Evolutionary conservation across 2,888 invertebrate genomes (phyloP), one percentile per base, ranked within the genome.

Genomic region (Mylabris sibirica): DNA sequence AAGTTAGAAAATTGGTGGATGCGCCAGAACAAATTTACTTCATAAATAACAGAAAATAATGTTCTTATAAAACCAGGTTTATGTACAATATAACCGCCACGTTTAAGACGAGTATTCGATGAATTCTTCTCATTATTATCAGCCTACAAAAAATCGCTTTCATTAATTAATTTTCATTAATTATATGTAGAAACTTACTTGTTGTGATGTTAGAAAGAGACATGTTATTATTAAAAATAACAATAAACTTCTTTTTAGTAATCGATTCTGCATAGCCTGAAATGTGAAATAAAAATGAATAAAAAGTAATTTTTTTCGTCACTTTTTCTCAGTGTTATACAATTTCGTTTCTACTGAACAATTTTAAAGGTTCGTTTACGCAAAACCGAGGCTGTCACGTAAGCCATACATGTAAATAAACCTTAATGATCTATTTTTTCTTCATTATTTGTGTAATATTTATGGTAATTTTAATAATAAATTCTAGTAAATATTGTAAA

Each of bases 21-120:
- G 34, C 60, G 60, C 30, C 60, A 5, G 22, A 9, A 44, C 53
- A 22, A 69, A 60, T 24, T 74, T 77, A 83, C 82, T 69, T 83
- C 83, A 67, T 74, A 81, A 61, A 79, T 75, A 6, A 83, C 82
- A 14, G 80, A 80, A 73, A 82, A 83, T 60, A 83, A 69, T 11
- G 79, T 80, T 60, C 76, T 75, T 60, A 83, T 79, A 68, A 83
- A 83, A 64, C 83, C 83, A 26, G 81, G 81, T 69, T 79, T 79
- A 44, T 44, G 6, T n/a, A 17, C 44, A 44, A 17, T n/a, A 41
- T 67, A 74, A 12, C 71, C 67, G 11, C 70, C 67, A 63, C 77
- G 70, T 69, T 70, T 75, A 11, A 49, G 20, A 62, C 77, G 65
- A 12, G 17, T 59, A 30, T 30, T 30, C 30, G 30, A 6, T 30